phyloP scores from a whole-genome alignment of 2,113 vertebrate species.

The Zosterops lateralis region DNA sequence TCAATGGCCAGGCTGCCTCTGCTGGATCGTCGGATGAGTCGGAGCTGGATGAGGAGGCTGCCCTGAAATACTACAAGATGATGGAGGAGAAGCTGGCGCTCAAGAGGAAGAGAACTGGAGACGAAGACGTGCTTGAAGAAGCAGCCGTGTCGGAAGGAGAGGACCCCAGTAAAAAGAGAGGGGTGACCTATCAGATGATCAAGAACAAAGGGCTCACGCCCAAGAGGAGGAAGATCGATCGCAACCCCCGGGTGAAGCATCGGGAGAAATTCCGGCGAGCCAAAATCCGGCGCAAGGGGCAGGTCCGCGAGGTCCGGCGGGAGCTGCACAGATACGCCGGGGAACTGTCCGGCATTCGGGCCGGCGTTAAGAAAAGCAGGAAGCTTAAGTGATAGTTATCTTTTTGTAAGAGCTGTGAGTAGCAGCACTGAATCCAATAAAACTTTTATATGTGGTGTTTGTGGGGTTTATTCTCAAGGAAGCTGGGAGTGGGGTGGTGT shows the following conservation, averaged over 20 bases:
- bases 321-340: constrained; percentile 85
- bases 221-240: constrained; percentile 92
- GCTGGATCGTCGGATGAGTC: neutral
- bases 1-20: neutral
- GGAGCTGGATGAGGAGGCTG: constrained; percentile 79
- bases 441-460: accelerated
- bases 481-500: accelerated
- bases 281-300: constrained; percentile 91
- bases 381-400: constrained; percentile 81
- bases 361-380: constrained; percentile 92
- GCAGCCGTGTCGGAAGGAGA: neutral
- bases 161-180: constrained; percentile 63
- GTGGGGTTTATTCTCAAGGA: neutral
- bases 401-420: neutral
- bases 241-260: constrained; percentile 95
- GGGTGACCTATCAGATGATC: constrained; percentile 77
- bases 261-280: constrained; percentile 91
- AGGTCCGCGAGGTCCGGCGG: constrained; percentile 86
- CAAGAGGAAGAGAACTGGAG: constrained; percentile 68
- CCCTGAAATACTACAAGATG: constrained; percentile 76
- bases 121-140: neutral
- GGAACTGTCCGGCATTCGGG: constrained; percentile 90
- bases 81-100: constrained; percentile 60
- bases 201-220: constrained; percentile 90
- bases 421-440: neutral